Conservation (phyloP, 2,888 invertebrate species). For the Drepana falcataria region DNA sequence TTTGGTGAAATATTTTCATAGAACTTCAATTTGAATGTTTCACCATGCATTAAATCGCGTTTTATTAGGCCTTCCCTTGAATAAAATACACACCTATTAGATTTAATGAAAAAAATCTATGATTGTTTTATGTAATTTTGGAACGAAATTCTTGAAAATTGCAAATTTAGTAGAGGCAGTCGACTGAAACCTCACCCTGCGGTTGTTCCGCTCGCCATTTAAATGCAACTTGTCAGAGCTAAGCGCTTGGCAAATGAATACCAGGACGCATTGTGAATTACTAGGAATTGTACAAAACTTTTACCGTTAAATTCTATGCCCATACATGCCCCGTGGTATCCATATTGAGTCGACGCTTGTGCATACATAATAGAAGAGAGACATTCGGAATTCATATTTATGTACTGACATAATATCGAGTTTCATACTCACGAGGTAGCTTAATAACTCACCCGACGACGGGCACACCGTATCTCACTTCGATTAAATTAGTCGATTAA, state of each 20-base stretch:
- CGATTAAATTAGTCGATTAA: constrained; percentile 86
- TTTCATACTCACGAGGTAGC: constrained; percentile 19
- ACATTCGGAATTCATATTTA: constrained; percentile 28
- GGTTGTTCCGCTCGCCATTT: constrained; percentile 42
- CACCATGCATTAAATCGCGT: too few species aligned
- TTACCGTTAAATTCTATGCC: neutral
- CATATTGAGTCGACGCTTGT: too few species aligned
- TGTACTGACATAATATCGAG: constrained; percentile 12
- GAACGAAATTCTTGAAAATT: constrained; percentile 53
- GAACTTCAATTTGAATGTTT: too few species aligned
- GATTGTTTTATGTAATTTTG: too few species aligned
- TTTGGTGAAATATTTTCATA: too few species aligned
- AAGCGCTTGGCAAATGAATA: constrained; percentile 57
- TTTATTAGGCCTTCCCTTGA: too few species aligned
- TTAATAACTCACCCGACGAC: constrained; percentile 49
- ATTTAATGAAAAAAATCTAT: too few species aligned
- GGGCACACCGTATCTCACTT: constrained; percentile 61
- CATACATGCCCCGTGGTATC: neutral
- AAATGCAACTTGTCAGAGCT: constrained; percentile 69
- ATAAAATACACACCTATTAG: too few species aligned
- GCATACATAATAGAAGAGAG: constrained; percentile 10
- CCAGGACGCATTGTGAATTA: constrained; percentile 29
- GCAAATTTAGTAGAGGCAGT: constrained; percentile 43
- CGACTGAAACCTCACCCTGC: constrained; percentile 27
- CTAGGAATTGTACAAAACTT: constrained; percentile 15